A percentile compares a stretch with the other conserved stretches of the same genome.
Evolutionary conservation across 2,797 vertebrate genomes (phyloP).

Genomic region (Chelon auratus): DNA sequence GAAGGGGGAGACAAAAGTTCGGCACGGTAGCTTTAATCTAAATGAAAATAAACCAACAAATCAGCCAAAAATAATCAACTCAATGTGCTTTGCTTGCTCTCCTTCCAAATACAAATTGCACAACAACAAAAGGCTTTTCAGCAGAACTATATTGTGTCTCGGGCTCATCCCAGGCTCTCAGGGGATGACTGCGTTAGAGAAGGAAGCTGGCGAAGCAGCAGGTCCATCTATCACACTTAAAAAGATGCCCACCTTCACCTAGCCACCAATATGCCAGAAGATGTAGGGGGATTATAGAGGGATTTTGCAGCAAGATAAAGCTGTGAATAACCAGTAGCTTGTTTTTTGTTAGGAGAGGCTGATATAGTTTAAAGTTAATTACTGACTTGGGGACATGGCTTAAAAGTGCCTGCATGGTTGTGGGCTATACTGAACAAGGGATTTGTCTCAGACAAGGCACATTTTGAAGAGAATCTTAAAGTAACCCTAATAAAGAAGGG

Average conservation of each 20-base stretch:
- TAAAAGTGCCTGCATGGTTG: slow-evolving; percentile 33
- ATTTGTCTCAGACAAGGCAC: slow-evolving; percentile 60
- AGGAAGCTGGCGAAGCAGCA: slow-evolving; percentile 64
- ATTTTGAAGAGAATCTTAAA: slow-evolving; percentile 46
- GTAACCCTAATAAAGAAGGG: slow-evolving; percentile 23
- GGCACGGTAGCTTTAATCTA: slow-evolving; percentile 14
- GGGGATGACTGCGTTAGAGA: slow-evolving; percentile 68
- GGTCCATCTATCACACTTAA: slow-evolving; percentile 86
- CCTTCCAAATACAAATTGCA: slow-evolving; percentile 66
- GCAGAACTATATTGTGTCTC: slow-evolving; percentile 66
- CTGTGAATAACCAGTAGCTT: slow-evolving; percentile 58
- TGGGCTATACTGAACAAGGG: slow-evolving; percentile 65
- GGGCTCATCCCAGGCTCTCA: slow-evolving; percentile 55
- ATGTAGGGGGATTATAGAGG: slow-evolving; percentile 64
- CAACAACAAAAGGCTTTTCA: slow-evolving; percentile 74
- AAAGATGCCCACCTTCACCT: slow-evolving; percentile 75
- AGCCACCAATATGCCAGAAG: slow-evolving; percentile 60
- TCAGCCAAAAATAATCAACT: neutral
- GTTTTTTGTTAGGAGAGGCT: slow-evolving; percentile 69
- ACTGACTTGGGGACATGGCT: slow-evolving; percentile 61
- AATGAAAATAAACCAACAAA: slow-evolving; percentile 22
- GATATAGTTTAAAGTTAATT: slow-evolving; percentile 77
- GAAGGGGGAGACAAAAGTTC: too few relatives aligned
- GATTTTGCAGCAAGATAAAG: slow-evolving; percentile 64
- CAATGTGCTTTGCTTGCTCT: slow-evolving; percentile 20